phyloP scores from a whole-genome alignment of 2,888 invertebrate genomes.

The Melanargia galathea region DNA sequence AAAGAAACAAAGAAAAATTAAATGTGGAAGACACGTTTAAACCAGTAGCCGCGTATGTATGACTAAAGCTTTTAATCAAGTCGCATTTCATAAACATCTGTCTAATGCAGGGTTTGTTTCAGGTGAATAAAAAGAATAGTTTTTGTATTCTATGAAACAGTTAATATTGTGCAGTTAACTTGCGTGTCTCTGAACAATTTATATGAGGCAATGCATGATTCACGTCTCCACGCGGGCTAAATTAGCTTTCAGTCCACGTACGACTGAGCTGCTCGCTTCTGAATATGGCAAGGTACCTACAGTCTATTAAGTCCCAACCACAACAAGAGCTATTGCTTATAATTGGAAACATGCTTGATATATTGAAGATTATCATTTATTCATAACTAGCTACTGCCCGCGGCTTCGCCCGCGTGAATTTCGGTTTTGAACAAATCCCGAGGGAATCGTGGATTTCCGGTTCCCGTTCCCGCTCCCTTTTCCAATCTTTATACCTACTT shows the following conservation, averaged over 20 bases:
- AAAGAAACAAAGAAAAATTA: no score
- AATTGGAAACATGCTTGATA: no score
- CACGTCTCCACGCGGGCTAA: not conserved
- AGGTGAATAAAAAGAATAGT: not conserved
- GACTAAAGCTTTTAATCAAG: not conserved
- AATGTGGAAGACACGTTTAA: no score
- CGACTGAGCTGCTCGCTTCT: slow-evolving; percentile 3
- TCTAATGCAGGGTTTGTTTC: not conserved
- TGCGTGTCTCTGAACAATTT: slow-evolving; percentile 11
- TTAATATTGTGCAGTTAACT: slow-evolving; percentile 1
- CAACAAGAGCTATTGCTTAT: not conserved
- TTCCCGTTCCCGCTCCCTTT: no score
- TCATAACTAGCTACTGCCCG: no score
- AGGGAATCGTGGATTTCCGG: no score
- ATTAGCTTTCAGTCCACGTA: slow-evolving; percentile 11
- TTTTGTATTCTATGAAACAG: slow-evolving; percentile 1
- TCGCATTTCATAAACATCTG: not conserved
- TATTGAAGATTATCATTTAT: no score
- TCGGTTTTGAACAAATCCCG: no score
- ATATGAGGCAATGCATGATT: slow-evolving; percentile 4
- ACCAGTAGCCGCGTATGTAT: not conserved
- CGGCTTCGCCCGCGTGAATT: no score
- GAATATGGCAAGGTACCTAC: not conserved
- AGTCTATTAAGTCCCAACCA: slow-evolving; percentile 9
- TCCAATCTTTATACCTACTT: no score